Evolutionary conservation across 2,113 vertebrate species (phyloP), one percentile per base, ranked within the genome.

Genomic region (Pterocles burchelli): DNA sequence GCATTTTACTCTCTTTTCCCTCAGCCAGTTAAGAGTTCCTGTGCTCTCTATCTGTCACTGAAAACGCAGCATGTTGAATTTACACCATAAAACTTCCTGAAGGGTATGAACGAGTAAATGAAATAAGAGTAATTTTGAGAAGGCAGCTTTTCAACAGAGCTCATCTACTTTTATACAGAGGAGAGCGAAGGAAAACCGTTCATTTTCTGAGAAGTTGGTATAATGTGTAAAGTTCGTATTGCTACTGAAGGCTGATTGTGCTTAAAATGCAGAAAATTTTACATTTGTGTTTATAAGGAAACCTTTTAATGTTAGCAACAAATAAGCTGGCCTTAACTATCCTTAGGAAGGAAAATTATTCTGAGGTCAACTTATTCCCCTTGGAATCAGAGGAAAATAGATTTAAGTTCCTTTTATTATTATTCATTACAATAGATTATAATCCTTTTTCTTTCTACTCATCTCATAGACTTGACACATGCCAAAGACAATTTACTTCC

Each of bases 121-220:
- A 87, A 89, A 34, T 14, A 46, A 52, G 26, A 58, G 21, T n/a
- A 33, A 81, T 77, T 77, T 70, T 74, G 55, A 85, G 33, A 24
- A 59, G 34, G n/a, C 43, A 34, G 3, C 12, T 71, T 80, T 82
- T 94, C 77, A 82, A 46, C 5, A 15, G 2, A 52, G 48, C 10
- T 78, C 20, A 71, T 24, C 21, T 65, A 38, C 28, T 76, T 96
- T 73, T 85, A 17, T 16, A 34, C 1, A 67, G 46, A 95, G 85
- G 77, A 89, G 17, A 96, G 83, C 57, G 79, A 48, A 87, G 76
- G 80, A 93, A 89, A 93, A 78, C 36, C n/a, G 58, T 70, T 80
- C 45, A 88, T 62, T 63, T 90, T 55, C 68, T 92, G 82, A 90
- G 73, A 68, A 93, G 55, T 7, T 71, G 71, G 54, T 82, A 29